Conservation (phyloP, 2,888 invertebrate species). For the Xestia c-nigrum region DNA sequence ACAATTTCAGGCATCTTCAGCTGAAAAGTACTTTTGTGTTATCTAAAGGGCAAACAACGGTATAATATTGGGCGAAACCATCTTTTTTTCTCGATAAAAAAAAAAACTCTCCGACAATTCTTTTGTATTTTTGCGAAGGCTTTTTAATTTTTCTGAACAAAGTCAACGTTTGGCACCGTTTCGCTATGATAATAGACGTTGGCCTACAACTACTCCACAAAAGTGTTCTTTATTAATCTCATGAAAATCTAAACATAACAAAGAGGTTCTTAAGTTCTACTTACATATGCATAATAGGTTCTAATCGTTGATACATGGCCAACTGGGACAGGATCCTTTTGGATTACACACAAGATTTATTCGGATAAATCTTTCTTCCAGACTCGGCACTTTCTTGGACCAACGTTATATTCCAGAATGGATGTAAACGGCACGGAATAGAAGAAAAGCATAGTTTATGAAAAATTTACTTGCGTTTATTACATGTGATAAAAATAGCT, state of each 20-base stretch:
- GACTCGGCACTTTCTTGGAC: conserved; percentile 37
- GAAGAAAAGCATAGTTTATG: conserved; percentile 1
- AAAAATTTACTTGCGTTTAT: background rate
- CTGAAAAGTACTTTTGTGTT: conserved; percentile 34
- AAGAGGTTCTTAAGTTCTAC: conserved; percentile 25
- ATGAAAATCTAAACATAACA: conserved; percentile 29
- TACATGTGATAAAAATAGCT: background rate
- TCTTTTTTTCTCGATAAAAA: conserved; percentile 18
- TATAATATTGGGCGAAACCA: conserved; percentile 8
- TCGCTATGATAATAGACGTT: background rate
- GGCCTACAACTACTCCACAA: background rate
- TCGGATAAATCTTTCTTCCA: background rate
- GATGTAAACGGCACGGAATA: conserved; percentile 31
- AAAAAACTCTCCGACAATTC: background rate
- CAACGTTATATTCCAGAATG: conserved; percentile 26
- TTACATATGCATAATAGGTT: conserved; percentile 40
- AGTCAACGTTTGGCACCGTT: background rate
- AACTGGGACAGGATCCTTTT: conserved; percentile 51
- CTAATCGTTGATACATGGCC: conserved; percentile 44
- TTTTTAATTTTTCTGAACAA: conserved; percentile 8
- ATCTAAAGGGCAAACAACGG: conserved; percentile 38
- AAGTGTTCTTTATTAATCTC: conserved; percentile 26
- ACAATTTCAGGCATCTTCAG: conserved; percentile 36
- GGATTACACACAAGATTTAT: conserved; percentile 43
- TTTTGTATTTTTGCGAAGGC: conserved; percentile 8